Percentiles rank a stretch among this genome's conserved stretches.
These are phyloP conservation scores for Dastarcus helophoroides DNA, from an alignment of 2,888 invertebrate genomes.

Conservation along the genomic window DNA sequence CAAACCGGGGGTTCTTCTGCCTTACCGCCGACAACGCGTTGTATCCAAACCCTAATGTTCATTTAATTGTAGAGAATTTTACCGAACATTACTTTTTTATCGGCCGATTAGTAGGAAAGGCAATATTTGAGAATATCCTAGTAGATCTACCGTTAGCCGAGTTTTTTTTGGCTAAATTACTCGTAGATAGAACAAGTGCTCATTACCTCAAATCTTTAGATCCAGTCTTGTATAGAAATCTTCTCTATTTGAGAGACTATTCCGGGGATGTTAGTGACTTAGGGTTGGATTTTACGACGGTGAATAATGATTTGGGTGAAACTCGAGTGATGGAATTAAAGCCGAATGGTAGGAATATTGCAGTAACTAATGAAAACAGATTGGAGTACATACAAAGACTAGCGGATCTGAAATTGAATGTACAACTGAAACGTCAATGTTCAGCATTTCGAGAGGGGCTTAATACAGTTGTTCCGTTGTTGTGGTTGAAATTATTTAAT, in stretches of 20 bases:
- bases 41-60: conserved; percentile 92
- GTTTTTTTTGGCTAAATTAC: conserved; percentile 84
- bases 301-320: conserved; percentile 82
- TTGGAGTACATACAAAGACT: conserved; percentile 94
- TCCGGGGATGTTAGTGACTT: conserved; percentile 75
- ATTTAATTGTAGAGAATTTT: conserved; percentile 74
- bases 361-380: conserved; percentile 83
- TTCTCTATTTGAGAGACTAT: conserved; percentile 78
- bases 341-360: conserved; percentile 78
- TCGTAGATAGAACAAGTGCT: conserved; percentile 65
- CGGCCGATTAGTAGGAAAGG: conserved; percentile 53
- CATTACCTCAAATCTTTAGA: conserved; percentile 91
- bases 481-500: conserved; percentile 93
- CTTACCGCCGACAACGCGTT: conserved; percentile 85
- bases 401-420: conserved; percentile 92
- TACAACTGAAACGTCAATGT: conserved; percentile 78
- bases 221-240: conserved; percentile 81
- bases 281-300: conserved; percentile 86
- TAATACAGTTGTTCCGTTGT: conserved; percentile 78
- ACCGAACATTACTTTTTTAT: conserved; percentile 88
- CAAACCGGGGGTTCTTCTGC: conserved; percentile 86
- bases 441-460: conserved; percentile 82
- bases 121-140: conserved; percentile 87
- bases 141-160: conserved; percentile 92
- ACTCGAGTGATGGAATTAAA: conserved; percentile 83